These are phyloP conservation scores for Haplochromis burtoni DNA, from an alignment of 2,113 vertebrate genomes.

Conservation along the genomic window DNA sequence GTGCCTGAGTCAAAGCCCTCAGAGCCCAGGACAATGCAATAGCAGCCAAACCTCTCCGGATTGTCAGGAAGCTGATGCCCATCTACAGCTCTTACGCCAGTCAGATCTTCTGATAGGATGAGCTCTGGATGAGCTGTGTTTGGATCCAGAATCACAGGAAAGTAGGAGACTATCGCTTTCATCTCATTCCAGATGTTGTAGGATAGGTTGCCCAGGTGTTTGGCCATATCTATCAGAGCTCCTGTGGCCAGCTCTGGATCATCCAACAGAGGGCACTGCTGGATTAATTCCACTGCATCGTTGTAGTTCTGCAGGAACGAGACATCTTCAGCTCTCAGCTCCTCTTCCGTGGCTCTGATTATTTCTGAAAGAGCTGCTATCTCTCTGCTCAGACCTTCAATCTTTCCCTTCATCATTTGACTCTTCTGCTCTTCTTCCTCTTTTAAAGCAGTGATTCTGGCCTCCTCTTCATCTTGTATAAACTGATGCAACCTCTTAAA, in stretches of 20 bases:
- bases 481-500: neutral
- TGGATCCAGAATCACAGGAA: slow-evolving; percentile 2
- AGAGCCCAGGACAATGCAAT: neutral
- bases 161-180: neutral
- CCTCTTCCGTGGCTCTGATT: neutral
- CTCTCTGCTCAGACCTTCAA: neutral
- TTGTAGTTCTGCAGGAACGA: neutral
- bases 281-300: neutral
- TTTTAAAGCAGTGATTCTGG: neutral
- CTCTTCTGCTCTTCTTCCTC: neutral
- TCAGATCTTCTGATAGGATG: neutral
- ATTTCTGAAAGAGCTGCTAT: neutral
- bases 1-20: neutral
- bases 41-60: neutral
- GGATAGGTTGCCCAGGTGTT: neutral
- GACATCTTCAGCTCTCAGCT: neutral
- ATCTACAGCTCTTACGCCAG: neutral
- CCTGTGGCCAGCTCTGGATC: neutral
- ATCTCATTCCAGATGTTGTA: neutral
- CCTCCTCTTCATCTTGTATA: neutral
- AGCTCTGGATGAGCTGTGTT: neutral
- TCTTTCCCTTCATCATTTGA: neutral
- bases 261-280: neutral
- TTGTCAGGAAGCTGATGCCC: neutral
- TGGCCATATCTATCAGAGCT: neutral